Evolutionary conservation across 2,888 invertebrate species (phyloP), one percentile per base, ranked within the genome.

Genomic region (Diarsia brunnea): DNA sequence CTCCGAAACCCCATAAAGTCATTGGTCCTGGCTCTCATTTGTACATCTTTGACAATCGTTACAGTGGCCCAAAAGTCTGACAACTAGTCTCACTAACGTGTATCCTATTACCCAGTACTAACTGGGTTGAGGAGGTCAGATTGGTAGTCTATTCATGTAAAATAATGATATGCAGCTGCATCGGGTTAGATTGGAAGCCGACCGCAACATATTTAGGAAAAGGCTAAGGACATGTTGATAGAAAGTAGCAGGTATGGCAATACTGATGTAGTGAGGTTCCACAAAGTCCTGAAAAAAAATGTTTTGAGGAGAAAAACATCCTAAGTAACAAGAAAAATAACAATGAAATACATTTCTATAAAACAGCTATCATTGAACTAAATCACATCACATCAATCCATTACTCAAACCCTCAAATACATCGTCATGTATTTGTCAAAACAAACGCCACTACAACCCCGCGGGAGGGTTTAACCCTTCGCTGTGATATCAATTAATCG

Each of bases 401-500:
- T 81, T 84, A 81, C 82, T 88, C 82, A 85, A 90, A 84, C 90
- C 91, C 89, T 87, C 84, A 71, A 76, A 86, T 77, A 79, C 85
- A 88, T 92, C 90, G 88, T 88, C 90, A 90, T 89, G 88, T 91
- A 91, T 94, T 93, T 93, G 95, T 95, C 94, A 95, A 92, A 95
- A 94, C 94, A 94, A 93, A 94, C 89, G 91, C 87, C 88, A 85
- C 77, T 86, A 73, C 77, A 76, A 72, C 73, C 87, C 86, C 82
- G 43, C 31, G 84, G 88, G 85, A 90, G 93, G 93, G 91, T 84
- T 92, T 91, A 94, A 95, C 95, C 95, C 96, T 95, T 95, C 91
- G 84, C 84, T 90, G 87, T 89, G 82, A 88, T 93, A 94, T 95
- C 96, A 95, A 96, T 96, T 95, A 96, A 95, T 95, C 93, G 95